Base-by-base conservation (phyloP, 2,797 vertebrate genomes). In the Ataeniobius toweri region DNA sequence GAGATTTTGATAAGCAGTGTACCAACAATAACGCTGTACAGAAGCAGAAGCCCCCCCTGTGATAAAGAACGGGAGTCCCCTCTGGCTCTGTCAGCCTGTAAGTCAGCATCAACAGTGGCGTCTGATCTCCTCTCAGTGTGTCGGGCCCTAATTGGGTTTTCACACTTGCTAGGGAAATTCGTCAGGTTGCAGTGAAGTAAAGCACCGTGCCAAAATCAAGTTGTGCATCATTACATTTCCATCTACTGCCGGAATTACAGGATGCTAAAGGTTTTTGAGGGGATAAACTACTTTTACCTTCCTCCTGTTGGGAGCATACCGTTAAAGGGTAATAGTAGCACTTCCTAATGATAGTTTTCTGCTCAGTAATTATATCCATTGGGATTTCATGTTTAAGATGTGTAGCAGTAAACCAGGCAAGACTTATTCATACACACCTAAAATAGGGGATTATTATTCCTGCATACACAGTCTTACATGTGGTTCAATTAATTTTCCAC, bases 121-220 rank as follows among this genome's bases (percentile, higher is more conserved):
- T 91, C 88, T 88, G 85, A 87, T 91, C 88, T 88, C 73, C 70
- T 75, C 73, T 84, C 78, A 61, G 81, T 22, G 58, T 76, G 80
- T 83, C 59, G 39, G 68, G 67, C 63, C 78, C 71, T 93, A 92
- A 93, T 93, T 92, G 89, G 87, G 74, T 77, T 86, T 86, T 92
- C 90, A 88, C 91, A 88, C 85, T 80, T 75, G 53, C 74, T 79
- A 51, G 85, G 77, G 85, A 92, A 87, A 92, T 92, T 80, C 89
- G 78, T 89, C 89, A 88, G 84, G 77, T 92, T 88, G 69, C 82
- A 86, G 89, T 84, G 89, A 93, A 89, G 83, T 85, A 53, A 92
- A 86, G 73, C 71, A 71, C 73, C 82, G 67, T 55, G 70, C 67
- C 76, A 82, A 14, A 92, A 88, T 87, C 73, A 86, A 86, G 82